These are phyloP conservation scores for Episyrphus balteatus DNA, from an alignment of 1,140 invertebrate genomes.

Conservation along the genomic window DNA sequence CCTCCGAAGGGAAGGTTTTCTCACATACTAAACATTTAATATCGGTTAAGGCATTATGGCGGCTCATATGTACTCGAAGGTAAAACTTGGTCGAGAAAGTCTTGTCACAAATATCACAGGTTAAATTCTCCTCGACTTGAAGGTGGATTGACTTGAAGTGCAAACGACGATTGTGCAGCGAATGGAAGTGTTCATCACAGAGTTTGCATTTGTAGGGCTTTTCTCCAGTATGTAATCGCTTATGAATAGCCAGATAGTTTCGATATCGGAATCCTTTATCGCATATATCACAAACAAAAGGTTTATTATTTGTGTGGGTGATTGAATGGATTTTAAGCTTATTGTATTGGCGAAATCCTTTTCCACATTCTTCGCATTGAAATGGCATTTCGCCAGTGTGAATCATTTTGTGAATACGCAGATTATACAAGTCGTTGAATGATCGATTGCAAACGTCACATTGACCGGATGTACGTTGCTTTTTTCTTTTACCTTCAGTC, in stretches of 20 bases:
- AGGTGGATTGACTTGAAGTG: constrained; percentile 18
- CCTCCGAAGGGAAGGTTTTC: constrained; percentile 26
- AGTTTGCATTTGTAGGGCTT: constrained; percentile 46
- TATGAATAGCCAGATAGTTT: constrained; percentile 35
- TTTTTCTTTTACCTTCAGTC: constrained; percentile 1
- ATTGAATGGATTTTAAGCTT: constrained; percentile 39
- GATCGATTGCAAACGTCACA: constrained; percentile 16
- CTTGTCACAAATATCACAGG: constrained; percentile 20
- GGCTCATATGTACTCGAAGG: constrained; percentile 21
- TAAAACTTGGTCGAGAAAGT: constrained; percentile 25
- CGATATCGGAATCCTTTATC: constrained; percentile 47
- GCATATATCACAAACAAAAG: constrained; percentile 42
- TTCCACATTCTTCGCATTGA: constrained; percentile 24
- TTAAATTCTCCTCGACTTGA: constrained; percentile 11
- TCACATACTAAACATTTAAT: constrained; percentile 15
- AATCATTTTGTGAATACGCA: constrained; percentile 27
- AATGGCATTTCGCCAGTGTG: constrained; percentile 31
- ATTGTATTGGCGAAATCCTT: constrained; percentile 24
- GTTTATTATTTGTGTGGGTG: constrained; percentile 41
- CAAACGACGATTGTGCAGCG: constrained; percentile 21
- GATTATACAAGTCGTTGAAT: constrained; percentile 22
- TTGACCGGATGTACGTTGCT: constrained; percentile 2
- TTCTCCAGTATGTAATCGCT: constrained; percentile 72
- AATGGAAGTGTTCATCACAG: constrained; percentile 19
- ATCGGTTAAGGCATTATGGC: constrained; percentile 26